Evolutionary conservation across 2,888 invertebrate genomes (phyloP), one percentile per base, ranked within the genome.

Genomic region (Hypolimnas misippus): DNA sequence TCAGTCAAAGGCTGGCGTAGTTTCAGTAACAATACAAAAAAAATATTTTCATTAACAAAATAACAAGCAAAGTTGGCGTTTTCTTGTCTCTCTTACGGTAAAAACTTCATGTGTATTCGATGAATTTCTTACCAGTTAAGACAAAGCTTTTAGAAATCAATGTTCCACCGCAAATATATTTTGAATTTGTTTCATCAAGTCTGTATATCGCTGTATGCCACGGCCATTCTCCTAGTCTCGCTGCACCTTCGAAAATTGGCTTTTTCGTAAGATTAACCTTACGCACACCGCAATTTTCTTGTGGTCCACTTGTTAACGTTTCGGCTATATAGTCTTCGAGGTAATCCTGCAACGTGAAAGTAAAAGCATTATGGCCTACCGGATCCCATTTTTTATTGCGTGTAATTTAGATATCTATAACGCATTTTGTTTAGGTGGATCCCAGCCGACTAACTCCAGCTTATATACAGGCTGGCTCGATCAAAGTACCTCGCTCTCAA

Each of bases 151-250:
- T 63, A 3, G 73, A 69, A 12, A 78, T 59, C 17, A 77, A 54
- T 5, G 72, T 71, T 10, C 76, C 78, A 10, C 75, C 75, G 29
- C 78, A 77, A 12, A 70, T 71, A 46, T 74, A 75, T 49, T 72
- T 69, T n/a, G 67, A 67, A 16, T 51, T 19, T 16, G 67, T 58
- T 44, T 66, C 62, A 12, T 63, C 62, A 16, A 58, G 44, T 54
- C 67, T 53, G 35, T 70, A 75, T 21, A 78, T 60, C 5, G 74
- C 76, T 2, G 71, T 62, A 57, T 78, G 77, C 77, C 77, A 78
- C 3, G 78, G 77, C 74, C 74, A 78, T 25, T 78, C 78, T 12
- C 77, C 76, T 19, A 71, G 71, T 50, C 70, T 69, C 2, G 75
- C 71, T 0, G 50, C 16, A 10, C 10, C 3, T 25, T 14, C 21